These are phyloP conservation scores for Zalophus californianus DNA, from an alignment of 2,797 vertebrate species.

Conservation along the genomic window DNA sequence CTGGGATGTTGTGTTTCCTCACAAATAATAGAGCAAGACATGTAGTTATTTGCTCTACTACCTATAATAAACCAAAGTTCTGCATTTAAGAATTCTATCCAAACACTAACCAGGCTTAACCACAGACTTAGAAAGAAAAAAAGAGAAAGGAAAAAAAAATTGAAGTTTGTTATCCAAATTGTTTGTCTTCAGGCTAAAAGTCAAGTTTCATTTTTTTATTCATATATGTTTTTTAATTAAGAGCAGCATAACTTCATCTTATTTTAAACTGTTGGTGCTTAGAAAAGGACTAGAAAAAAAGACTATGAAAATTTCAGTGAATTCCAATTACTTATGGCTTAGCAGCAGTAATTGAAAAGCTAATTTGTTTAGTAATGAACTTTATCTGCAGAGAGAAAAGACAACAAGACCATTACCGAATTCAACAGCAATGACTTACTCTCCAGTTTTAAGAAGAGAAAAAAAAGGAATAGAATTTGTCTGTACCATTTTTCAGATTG, in stretches of 20 bases:
- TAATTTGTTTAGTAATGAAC: slow-evolving; percentile 86
- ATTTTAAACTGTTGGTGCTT: slow-evolving; percentile 66
- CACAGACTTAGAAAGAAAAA: not conserved
- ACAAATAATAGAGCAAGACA: slow-evolving; percentile 12
- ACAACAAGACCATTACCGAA: slow-evolving; percentile 77
- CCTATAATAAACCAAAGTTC: not conserved
- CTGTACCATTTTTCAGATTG: slow-evolving; percentile 68
- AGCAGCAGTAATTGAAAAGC: slow-evolving; percentile 81
- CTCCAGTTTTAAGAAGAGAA: slow-evolving; percentile 67
- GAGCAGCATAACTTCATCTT: slow-evolving; percentile 29
- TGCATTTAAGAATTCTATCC: not conserved
- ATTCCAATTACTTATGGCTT: slow-evolving; percentile 82
- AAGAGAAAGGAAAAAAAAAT: not conserved
- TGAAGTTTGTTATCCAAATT: slow-evolving; percentile 41
- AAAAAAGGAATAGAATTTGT: slow-evolving; percentile 49
- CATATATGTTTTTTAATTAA: slow-evolving; percentile 2
- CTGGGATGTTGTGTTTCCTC: not conserved
- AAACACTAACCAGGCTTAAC: not conserved
- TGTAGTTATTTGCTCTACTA: not conserved
- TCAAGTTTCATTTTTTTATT: slow-evolving; percentile 26
- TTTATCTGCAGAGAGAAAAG: slow-evolving; percentile 79
- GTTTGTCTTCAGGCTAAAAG: not conserved
- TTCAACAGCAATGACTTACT: slow-evolving; percentile 80
- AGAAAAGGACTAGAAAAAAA: slow-evolving; percentile 77
- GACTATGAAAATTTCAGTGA: slow-evolving; percentile 66